Evolutionary conservation across 2,888 invertebrate genomes (phyloP), one percentile per base, ranked within the genome.

Genomic region (Crocallis elinguaria): DNA sequence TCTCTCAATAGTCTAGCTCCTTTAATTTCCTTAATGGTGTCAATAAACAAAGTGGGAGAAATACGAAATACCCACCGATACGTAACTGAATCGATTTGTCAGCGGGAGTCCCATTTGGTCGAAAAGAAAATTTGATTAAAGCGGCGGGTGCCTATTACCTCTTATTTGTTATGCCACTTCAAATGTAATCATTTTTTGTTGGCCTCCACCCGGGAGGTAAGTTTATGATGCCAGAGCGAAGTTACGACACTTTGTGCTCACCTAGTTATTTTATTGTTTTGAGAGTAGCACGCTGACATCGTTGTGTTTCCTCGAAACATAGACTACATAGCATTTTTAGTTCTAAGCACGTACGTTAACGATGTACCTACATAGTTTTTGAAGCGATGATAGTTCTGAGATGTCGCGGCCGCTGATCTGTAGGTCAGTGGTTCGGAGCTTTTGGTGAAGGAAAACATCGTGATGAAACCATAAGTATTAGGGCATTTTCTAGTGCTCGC

Each of bases 101-200:
- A 79, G 77, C 74, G 64, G 73, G 75, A 69, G 67, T 56, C 71
- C 70, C 74, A 78, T 82, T 79, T 75, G 76, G 71, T 66, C 62
- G 60, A 75, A 79, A 75, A 74, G 70, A 74, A 76, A 76, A 77
- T 75, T 82, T 79, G 76, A 84, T 85, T 80, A 79, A 79, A 79
- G 64, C 74, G 57, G 52, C 57, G 64, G 69, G 67, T 61, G 67
- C 56, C 62, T 62, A 71, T 71, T 70, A 64, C 60, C 64, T 57
- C 66, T 70, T 78, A 77, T 75, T 75, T 72, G 67, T 71, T 69
- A 58, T 64, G 53, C 57, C 66, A 66, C 64, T 75, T 71, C 52
- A 66, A 70, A 68, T 62, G 59, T 71, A 69, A 72, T 69, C 44
- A 59, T 67, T 64, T 72, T 60, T 71, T 66, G 62, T 60, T 52